Percentiles rank a stretch among this genome's conserved stretches.
phyloP scores from a whole-genome alignment of 2,113 vertebrate species.

The Australoheros scitulus region DNA sequence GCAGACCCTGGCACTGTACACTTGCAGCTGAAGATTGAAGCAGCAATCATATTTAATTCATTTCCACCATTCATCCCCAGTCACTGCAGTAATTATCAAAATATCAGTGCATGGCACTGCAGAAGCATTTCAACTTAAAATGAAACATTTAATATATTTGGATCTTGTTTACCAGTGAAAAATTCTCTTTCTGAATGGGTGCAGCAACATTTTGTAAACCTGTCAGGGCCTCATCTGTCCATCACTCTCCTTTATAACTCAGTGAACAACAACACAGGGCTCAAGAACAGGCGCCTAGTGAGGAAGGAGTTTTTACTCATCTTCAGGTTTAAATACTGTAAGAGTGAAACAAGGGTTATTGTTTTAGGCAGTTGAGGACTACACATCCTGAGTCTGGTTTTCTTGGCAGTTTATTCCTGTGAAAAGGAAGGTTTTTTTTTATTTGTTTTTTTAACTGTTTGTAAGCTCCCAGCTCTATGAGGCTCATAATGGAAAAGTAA shows the following conservation, averaged over 20 bases:
- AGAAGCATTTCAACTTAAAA: neutral
- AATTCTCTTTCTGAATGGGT: slow-evolving; percentile 1
- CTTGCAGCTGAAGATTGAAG: neutral
- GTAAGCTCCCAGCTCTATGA: too few relatives aligned
- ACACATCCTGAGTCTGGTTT: too few relatives aligned
- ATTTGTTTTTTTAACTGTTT: too few relatives aligned
- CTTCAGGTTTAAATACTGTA: neutral
- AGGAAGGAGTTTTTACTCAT: neutral
- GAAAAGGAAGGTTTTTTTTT: too few relatives aligned
- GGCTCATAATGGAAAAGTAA: too few relatives aligned
- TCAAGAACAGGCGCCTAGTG: neutral
- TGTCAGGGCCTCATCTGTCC: neutral
- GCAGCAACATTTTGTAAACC: neutral
- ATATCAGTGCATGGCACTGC: neutral
- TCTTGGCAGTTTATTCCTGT: too few relatives aligned
- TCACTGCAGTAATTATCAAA: neutral
- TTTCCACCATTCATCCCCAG: neutral
- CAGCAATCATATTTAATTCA: neutral
- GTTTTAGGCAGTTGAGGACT: neutral
- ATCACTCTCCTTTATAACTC: neutral
- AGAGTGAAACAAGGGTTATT: neutral
- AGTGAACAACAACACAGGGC: too few relatives aligned
- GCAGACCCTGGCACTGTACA: neutral
- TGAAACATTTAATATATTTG: slow-evolving; percentile 7
- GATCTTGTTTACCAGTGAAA: neutral